Percentiles rank a stretch among this genome's conserved stretches.
phyloP scores from a whole-genome alignment of 2,797 vertebrate species.

The Austrolebias charrua region DNA sequence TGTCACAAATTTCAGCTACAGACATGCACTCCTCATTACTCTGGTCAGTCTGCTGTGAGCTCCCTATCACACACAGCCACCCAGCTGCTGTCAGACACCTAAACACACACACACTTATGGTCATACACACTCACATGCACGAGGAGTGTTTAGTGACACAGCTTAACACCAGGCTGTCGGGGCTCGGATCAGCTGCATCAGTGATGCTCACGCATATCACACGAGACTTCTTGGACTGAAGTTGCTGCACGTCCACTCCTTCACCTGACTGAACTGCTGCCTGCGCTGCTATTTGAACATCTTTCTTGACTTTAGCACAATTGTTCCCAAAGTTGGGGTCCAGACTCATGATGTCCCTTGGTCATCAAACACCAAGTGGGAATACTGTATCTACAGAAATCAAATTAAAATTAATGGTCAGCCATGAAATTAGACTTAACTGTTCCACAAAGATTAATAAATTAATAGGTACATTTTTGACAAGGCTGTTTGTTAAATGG shows the following conservation, averaged over 20 bases:
- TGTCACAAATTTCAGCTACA: constrained; percentile 59
- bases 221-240: constrained; percentile 46
- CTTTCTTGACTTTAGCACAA: too few species aligned
- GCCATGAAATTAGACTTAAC: too few species aligned
- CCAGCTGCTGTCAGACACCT: constrained; percentile 50
- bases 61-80: constrained; percentile 63
- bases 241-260: constrained; percentile 18
- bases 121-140: constrained; percentile 25
- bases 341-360: too few species aligned
- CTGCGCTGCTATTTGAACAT: background rate
- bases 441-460: too few species aligned
- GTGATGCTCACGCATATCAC: constrained; percentile 30
- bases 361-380: too few species aligned
- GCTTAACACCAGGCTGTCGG: constrained; percentile 42
- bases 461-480: too few species aligned
- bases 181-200: constrained; percentile 39
- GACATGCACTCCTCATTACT: constrained; percentile 64
- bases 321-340: too few species aligned
- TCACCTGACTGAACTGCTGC: constrained; percentile 16
- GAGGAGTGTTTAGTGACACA: constrained; percentile 18
- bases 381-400: too few species aligned
- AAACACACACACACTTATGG: constrained; percentile 20
- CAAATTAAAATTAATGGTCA: too few species aligned
- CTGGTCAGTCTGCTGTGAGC: constrained; percentile 62
- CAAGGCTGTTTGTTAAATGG: too few species aligned